Evolutionary conservation across 2,888 invertebrate species (phyloP).

Genomic region (Linnaemya vulpina): DNA sequence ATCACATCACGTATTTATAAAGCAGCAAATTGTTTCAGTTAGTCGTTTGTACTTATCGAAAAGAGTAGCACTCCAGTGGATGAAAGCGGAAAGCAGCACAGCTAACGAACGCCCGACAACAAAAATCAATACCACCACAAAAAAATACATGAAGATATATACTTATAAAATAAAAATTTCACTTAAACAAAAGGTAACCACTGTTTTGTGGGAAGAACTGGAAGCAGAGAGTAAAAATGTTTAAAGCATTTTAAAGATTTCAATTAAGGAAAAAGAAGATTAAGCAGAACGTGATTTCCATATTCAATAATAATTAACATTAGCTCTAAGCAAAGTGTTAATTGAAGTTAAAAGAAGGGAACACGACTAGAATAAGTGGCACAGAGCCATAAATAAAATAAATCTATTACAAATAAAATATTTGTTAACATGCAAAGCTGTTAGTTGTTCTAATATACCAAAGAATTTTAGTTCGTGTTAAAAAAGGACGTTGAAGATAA

Average conservation of each 20-base stretch:
- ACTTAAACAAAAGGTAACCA: conserved; percentile 44
- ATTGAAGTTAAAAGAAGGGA: conserved; percentile 35
- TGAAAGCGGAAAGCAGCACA: conserved; percentile 43
- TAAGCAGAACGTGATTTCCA: conserved; percentile 46
- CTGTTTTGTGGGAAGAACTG: conserved; percentile 46
- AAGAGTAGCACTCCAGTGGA: conserved; percentile 61
- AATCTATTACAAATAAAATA: neutral
- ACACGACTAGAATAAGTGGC: conserved; percentile 52
- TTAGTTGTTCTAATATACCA: conserved; percentile 66
- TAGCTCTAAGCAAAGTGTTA: conserved; percentile 53
- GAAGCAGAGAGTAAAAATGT: conserved; percentile 56
- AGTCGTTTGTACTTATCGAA: conserved; percentile 67
- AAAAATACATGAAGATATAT: neutral
- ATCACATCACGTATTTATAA: conserved; percentile 55
- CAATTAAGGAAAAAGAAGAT: neutral
- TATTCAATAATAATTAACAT: conserved; percentile 42
- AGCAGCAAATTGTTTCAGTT: conserved; percentile 67
- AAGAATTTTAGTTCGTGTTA: conserved; percentile 53
- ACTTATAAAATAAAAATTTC: too few relatives aligned
- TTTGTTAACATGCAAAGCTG: conserved; percentile 12
- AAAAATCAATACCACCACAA: conserved; percentile 64
- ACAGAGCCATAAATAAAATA: conserved; percentile 17
- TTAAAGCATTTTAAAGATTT: conserved; percentile 22
- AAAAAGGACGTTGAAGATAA: conserved; percentile 30
- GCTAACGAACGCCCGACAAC: conserved; percentile 25